phyloP scores from a whole-genome alignment of 2,113 vertebrate species.

The Cottus gobio region DNA sequence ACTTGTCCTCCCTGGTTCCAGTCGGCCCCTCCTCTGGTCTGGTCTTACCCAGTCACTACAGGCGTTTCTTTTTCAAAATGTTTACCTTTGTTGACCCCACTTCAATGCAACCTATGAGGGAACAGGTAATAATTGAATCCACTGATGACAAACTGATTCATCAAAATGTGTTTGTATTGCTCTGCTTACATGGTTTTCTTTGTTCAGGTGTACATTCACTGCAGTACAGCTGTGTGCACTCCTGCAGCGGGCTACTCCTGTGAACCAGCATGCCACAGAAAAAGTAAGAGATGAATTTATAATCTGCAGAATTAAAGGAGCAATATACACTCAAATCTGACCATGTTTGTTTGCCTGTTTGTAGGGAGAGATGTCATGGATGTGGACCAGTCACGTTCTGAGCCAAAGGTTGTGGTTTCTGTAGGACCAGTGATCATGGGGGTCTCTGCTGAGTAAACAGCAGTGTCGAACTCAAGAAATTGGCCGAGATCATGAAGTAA shows the following conservation, averaged over 20 bases:
- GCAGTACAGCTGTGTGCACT: conserved; percentile 64
- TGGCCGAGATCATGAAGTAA: not conserved
- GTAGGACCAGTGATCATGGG: conserved; percentile 54
- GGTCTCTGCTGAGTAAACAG: not conserved
- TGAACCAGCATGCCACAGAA: conserved; percentile 56
- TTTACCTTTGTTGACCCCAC: conserved; percentile 59
- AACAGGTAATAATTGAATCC: conserved; percentile 43
- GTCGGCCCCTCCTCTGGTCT: conserved; percentile 10
- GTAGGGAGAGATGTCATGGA: conserved; percentile 11
- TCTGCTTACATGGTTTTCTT: conserved; percentile 12
- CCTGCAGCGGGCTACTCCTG: conserved; percentile 15
- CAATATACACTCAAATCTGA: no score
- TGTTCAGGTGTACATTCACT: conserved; percentile 72
- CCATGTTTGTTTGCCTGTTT: no score
- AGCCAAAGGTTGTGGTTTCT: conserved; percentile 53
- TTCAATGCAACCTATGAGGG: conserved; percentile 2
- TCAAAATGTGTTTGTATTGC: not conserved
- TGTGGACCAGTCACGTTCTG: not conserved
- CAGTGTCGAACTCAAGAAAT: not conserved
- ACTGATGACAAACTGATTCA: not conserved
- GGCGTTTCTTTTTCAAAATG: conserved; percentile 69
- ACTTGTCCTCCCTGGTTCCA: conserved; percentile 57
- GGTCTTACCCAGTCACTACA: conserved; percentile 44
- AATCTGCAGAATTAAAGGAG: no score
- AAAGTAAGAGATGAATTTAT: conserved; percentile 5